Evolutionary conservation across 2,888 invertebrate species (phyloP).

Genomic region (Andrena flavipes): DNA sequence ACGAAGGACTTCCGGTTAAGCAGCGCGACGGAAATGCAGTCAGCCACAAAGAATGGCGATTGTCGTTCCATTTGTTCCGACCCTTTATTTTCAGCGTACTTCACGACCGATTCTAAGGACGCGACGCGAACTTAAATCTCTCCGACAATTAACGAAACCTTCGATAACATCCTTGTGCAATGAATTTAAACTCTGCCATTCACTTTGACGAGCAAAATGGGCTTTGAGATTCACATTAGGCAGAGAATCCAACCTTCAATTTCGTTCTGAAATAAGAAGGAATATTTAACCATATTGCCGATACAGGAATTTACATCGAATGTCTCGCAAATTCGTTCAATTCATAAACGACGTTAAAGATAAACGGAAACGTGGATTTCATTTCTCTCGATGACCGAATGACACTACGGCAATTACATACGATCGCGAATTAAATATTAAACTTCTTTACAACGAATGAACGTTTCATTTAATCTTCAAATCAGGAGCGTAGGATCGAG

Average conservation of each 20-base stretch:
- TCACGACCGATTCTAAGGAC: slow-evolving; percentile 61
- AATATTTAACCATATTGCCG: neutral
- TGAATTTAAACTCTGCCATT: slow-evolving; percentile 25
- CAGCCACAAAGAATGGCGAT: slow-evolving; percentile 47
- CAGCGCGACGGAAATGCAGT: slow-evolving; percentile 51
- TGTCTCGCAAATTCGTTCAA: neutral
- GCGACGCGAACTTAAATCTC: slow-evolving; percentile 20
- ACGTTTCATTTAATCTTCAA: slow-evolving; percentile 4
- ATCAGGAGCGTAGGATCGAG: slow-evolving; percentile 40
- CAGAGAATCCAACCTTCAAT: slow-evolving; percentile 28
- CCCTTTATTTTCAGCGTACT: slow-evolving; percentile 68
- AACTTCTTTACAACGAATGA: neutral
- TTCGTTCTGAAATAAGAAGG: slow-evolving; percentile 8
- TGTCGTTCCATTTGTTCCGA: slow-evolving; percentile 73
- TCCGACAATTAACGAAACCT: neutral
- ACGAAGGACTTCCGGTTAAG: slow-evolving; percentile 36
- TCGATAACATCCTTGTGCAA: slow-evolving; percentile 20
- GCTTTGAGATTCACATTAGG: slow-evolving; percentile 20
- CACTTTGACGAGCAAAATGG: neutral
- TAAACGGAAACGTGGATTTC: slow-evolving; percentile 1
- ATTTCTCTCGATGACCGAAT: neutral
- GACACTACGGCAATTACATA: neutral
- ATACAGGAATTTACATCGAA: neutral
- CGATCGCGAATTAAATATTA: neutral
- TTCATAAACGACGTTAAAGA: neutral